These are phyloP conservation scores for Schizopygopsis malacanthus DNA, from an alignment of 2,797 vertebrate genomes.

Conservation along the genomic window DNA sequence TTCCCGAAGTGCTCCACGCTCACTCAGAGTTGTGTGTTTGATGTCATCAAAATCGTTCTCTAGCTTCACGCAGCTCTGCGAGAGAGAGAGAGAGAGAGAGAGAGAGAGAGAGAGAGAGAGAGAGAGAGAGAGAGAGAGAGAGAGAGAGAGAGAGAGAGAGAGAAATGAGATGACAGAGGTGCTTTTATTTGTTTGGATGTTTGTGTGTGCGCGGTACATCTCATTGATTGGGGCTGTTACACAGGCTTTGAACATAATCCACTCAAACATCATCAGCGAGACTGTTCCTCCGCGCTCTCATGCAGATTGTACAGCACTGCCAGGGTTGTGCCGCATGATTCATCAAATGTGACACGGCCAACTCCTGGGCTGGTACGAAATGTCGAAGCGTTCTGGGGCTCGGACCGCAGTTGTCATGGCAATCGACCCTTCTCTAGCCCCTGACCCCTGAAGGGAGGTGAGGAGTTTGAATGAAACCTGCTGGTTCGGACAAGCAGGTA, in stretches of 20 bases:
- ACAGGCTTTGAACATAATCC: slow-evolving; percentile 59
- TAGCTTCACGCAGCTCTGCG: slow-evolving; percentile 82
- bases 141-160: slow-evolving; percentile 55
- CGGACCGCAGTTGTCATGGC: slow-evolving; percentile 76
- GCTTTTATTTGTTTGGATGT: slow-evolving; percentile 55
- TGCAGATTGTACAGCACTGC: slow-evolving; percentile 68
- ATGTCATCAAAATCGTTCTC: slow-evolving; percentile 94
- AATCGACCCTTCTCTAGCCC: slow-evolving; percentile 71
- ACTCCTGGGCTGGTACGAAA: slow-evolving; percentile 71
- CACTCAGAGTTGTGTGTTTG: slow-evolving; percentile 89
- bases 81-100: slow-evolving; percentile 59
- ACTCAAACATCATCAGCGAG: slow-evolving; percentile 51
- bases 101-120: slow-evolving; percentile 58
- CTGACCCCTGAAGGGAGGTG: slow-evolving; percentile 63
- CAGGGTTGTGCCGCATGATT: slow-evolving; percentile 59
- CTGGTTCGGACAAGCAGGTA: slow-evolving; percentile 62
- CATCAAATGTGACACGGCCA: slow-evolving; percentile 79
- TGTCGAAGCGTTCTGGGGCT: slow-evolving; percentile 56
- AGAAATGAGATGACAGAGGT: slow-evolving; percentile 53
- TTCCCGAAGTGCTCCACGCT: slow-evolving; percentile 88
- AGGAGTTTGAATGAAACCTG: slow-evolving; percentile 55
- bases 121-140: slow-evolving; percentile 56
- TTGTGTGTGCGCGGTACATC: slow-evolving; percentile 42
- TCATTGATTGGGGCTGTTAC: slow-evolving; percentile 57
- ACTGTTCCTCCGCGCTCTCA: slow-evolving; percentile 39